Evolutionary conservation across 2,797 vertebrate genomes (phyloP).

Genomic region (Arnoldichthys spilopterus): DNA sequence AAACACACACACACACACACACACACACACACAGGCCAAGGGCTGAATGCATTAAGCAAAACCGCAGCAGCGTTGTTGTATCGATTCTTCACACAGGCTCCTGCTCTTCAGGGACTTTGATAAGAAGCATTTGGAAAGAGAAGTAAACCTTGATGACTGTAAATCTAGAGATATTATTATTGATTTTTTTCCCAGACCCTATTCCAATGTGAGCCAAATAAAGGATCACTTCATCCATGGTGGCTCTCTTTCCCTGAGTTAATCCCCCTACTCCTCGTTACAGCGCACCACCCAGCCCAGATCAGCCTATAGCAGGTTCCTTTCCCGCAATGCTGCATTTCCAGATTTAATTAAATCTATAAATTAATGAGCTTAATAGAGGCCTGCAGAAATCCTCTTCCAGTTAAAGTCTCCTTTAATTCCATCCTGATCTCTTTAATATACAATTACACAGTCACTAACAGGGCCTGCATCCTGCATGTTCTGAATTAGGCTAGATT

Average conservation of each 20-base stretch:
- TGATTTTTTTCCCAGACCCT: conserved; percentile 49
- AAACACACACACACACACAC: conserved; percentile 15
- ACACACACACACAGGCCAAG: conserved; percentile 20
- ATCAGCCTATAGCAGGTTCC: conserved; percentile 55
- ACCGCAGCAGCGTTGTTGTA: conserved; percentile 43
- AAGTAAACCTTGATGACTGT: conserved; percentile 63
- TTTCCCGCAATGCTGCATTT: conserved; percentile 51
- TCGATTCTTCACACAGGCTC: conserved; percentile 58
- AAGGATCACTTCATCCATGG: conserved; percentile 54
- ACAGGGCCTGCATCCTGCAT: conserved; percentile 58
- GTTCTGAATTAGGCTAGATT: conserved; percentile 54
- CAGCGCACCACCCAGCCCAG: conserved; percentile 40
- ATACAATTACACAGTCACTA: conserved; percentile 59
- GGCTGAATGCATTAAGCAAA: conserved; percentile 50
- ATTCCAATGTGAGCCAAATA: conserved; percentile 51
- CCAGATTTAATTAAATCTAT: conserved; percentile 61
- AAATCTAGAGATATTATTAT: conserved; percentile 61
- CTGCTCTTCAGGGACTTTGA: conserved; percentile 58
- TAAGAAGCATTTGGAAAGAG: conserved; percentile 59
- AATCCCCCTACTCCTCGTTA: conserved; percentile 50
- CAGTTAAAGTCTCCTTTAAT: conserved; percentile 58
- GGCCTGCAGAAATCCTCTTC: conserved; percentile 50
- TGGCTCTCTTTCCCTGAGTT: conserved; percentile 30
- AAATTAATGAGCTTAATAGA: conserved; percentile 56
- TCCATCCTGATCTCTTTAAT: conserved; percentile 60